Conservation (phyloP, 2,113 vertebrate genomes). For the Girardinichthys multiradiatus region DNA sequence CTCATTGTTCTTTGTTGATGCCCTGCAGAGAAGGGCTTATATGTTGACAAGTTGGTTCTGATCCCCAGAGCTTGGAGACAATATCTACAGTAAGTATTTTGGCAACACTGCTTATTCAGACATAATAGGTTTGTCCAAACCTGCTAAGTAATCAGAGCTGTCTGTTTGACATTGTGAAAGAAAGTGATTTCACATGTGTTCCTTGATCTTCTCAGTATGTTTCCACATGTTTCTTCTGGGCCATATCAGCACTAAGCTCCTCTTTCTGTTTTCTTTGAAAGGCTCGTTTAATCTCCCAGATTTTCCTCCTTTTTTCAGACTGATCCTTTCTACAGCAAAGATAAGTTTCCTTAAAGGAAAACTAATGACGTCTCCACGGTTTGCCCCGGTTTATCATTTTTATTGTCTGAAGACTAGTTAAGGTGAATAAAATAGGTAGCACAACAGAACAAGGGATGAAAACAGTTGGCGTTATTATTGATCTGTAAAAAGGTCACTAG, state of each 20-base stretch:
- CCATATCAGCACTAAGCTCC: neutral
- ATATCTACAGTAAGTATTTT: constrained; percentile 49
- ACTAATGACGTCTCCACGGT: too few relatives aligned
- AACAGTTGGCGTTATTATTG: neutral
- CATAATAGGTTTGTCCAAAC: constrained; percentile 49
- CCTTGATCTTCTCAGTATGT: constrained; percentile 36
- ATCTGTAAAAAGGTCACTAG: neutral
- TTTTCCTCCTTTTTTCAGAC: neutral
- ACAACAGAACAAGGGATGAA: neutral
- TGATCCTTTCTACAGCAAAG: neutral
- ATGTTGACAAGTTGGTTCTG: constrained; percentile 57
- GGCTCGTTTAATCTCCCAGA: constrained; percentile 16
- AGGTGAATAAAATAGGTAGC: too few relatives aligned
- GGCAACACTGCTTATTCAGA: constrained; percentile 38
- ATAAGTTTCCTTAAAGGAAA: too few relatives aligned
- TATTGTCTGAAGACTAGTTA: too few relatives aligned
- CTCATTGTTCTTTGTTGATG: constrained; percentile 55
- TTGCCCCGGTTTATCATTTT: too few relatives aligned
- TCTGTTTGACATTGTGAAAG: constrained; percentile 37
- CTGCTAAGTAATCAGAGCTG: constrained; percentile 39
- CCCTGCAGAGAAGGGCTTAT: constrained; percentile 31
- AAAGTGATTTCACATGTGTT: constrained; percentile 20
- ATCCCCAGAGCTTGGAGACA: constrained; percentile 51
- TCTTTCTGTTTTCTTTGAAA: constrained; percentile 7
- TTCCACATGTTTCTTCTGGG: constrained; percentile 12